Percentiles rank a stretch among this genome's conserved stretches.
These are phyloP conservation scores for Chromoteleia sp. DNA, from an alignment of 2,888 invertebrate species.

Conservation along the genomic window DNA sequence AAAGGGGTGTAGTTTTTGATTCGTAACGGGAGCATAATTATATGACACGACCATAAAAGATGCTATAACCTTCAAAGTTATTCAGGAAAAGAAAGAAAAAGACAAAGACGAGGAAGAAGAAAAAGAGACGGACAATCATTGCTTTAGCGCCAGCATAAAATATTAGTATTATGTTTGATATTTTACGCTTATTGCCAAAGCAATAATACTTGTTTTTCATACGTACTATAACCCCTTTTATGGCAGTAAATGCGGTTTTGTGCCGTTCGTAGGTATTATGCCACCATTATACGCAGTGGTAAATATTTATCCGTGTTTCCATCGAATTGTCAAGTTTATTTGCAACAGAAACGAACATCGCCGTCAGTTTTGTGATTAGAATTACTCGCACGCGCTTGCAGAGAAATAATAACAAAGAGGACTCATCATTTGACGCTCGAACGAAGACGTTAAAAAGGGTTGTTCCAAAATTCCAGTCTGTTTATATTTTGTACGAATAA, in stretches of 20 bases:
- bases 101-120: neutral
- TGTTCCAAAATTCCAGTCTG: neutral
- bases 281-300: constrained; percentile 14
- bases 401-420: neutral
- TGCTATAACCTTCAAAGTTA: constrained; percentile 17
- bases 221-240: constrained; percentile 35
- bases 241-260: constrained; percentile 45
- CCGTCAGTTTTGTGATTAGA: constrained; percentile 7
- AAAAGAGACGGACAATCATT: constrained; percentile 7
- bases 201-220: constrained; percentile 54
- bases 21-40: constrained; percentile 18
- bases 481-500: neutral
- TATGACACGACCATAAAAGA: constrained; percentile 11
- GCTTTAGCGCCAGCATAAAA: constrained; percentile 38
- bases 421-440: neutral
- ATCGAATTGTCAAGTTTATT: constrained; percentile 27
- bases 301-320: constrained; percentile 38
- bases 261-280: constrained; percentile 24
- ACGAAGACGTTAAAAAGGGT: neutral
- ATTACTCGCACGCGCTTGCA: neutral
- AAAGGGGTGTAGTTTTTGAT: constrained; percentile 3
- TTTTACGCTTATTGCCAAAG: constrained; percentile 26
- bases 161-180: constrained; percentile 44
- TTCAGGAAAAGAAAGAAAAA: constrained; percentile 12
- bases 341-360: constrained; percentile 14